Conservation (phyloP, 2,113 vertebrate species). For the Sinocyclocheilus anshuiensis region DNA sequence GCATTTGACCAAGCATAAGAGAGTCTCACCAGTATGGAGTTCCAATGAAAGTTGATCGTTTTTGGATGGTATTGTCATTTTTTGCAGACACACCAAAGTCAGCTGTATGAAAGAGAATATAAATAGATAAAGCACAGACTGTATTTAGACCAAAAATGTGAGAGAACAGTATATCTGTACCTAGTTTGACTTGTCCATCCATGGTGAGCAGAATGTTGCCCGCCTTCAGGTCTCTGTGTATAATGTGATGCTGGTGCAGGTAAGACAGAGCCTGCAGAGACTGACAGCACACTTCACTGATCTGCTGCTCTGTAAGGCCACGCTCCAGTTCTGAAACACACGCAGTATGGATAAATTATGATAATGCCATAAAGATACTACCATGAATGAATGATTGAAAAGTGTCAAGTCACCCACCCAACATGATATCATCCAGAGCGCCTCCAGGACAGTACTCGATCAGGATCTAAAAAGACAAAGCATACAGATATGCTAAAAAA, state of each 20-base stretch:
- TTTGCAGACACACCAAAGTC: constrained; percentile 78
- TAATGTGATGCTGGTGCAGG: constrained; percentile 71
- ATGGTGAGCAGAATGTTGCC: constrained; percentile 75
- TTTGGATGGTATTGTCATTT: constrained; percentile 69
- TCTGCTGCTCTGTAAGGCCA: constrained; percentile 71
- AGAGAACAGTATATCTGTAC: constrained; percentile 51
- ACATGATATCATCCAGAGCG: constrained; percentile 72
- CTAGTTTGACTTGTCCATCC: constrained; percentile 72
- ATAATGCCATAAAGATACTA: background rate
- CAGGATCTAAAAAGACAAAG: constrained; percentile 67
- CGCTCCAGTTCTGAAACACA: constrained; percentile 70
- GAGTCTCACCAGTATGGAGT: constrained; percentile 73
- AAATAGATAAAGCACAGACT: background rate
- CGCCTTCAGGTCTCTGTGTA: constrained; percentile 76
- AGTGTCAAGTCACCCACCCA: constrained; percentile 65
- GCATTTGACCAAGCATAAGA: background rate
- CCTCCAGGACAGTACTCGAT: constrained; percentile 78
- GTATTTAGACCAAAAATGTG: background rate
- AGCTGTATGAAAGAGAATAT: constrained; percentile 56
- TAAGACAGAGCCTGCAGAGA: constrained; percentile 71
- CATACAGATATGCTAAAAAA: background rate
- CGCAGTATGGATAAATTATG: background rate
- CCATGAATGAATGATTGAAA: no score
- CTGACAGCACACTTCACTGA: constrained; percentile 71
- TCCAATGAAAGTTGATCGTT: constrained; percentile 72